A percentile compares a stretch with the other conserved stretches of the same genome.
Evolutionary conservation across 2,113 vertebrate species (phyloP).

Genomic region (Coptodon bakossiorum): DNA sequence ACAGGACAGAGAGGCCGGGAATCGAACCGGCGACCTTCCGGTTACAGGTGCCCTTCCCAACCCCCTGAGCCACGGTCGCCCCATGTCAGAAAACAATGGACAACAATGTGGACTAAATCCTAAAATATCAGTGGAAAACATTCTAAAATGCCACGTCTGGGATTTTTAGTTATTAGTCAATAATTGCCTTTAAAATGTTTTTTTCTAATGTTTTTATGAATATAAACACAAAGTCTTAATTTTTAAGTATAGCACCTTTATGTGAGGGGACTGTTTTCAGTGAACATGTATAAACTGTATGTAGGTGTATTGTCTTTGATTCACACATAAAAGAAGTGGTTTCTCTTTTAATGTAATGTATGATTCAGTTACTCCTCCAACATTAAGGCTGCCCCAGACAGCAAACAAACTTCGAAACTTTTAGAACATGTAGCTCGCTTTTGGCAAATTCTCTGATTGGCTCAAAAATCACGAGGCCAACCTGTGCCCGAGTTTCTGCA

Average conservation of each 20-base stretch:
- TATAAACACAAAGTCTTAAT: neutral
- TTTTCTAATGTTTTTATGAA: neutral
- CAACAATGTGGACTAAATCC: neutral
- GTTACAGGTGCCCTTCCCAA: no score
- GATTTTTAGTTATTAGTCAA: neutral
- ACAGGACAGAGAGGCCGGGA: no score
- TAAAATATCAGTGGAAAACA: neutral
- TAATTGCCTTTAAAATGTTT: neutral
- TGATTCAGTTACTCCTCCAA: neutral
- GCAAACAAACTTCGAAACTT: neutral
- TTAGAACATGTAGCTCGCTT: neutral
- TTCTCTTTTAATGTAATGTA: neutral
- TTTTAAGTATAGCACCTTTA: neutral
- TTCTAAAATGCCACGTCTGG: neutral
- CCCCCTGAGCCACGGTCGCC: no score
- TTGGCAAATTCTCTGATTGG: neutral
- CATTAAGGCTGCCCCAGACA: neutral
- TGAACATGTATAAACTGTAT: neutral
- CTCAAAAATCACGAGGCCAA: neutral
- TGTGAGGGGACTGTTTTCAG: neutral
- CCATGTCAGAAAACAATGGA: neutral
- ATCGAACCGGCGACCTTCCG: no score
- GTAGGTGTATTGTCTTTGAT: neutral
- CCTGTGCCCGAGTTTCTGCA: neutral
- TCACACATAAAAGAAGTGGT: neutral